phyloP scores from a whole-genome alignment of 2,888 invertebrate species.

The Callyntrura guangdongensis region DNA sequence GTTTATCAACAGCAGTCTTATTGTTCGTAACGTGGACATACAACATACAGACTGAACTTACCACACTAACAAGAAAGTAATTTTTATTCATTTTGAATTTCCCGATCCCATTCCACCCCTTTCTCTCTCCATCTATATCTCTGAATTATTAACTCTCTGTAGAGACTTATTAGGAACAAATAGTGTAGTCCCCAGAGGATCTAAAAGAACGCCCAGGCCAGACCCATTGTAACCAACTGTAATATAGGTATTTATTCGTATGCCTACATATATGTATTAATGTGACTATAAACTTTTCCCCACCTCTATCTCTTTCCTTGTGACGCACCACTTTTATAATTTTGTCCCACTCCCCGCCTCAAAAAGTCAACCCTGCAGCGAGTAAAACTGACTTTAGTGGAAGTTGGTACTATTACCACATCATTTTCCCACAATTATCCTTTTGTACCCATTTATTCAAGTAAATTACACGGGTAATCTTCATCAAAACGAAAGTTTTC shows the following conservation, averaged over 20 bases:
- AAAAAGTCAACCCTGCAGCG: neutral
- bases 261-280: neutral
- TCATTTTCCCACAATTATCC: conserved; percentile 77
- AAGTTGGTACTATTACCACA: conserved; percentile 74
- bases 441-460: conserved; percentile 70
- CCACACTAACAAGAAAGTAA: neutral
- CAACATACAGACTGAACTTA: neutral
- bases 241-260: neutral
- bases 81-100: no score
- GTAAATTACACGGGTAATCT: conserved; percentile 77
- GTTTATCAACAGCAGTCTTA: neutral
- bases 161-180: conserved; percentile 18
- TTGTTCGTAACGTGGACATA: neutral
- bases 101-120: neutral
- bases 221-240: neutral
- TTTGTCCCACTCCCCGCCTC: conserved; percentile 4
- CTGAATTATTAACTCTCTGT: conserved; percentile 11
- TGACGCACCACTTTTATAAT: conserved; percentile 1
- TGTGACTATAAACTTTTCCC: conserved; percentile 8
- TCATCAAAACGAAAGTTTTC: conserved; percentile 68
- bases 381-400: conserved; percentile 50
- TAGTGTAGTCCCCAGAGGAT: no score
- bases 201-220: neutral
- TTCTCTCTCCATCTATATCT: neutral
- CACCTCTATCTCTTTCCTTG: conserved; percentile 3